phyloP scores from a whole-genome alignment of 1,140 invertebrate species.

The Drosophila varians region DNA sequence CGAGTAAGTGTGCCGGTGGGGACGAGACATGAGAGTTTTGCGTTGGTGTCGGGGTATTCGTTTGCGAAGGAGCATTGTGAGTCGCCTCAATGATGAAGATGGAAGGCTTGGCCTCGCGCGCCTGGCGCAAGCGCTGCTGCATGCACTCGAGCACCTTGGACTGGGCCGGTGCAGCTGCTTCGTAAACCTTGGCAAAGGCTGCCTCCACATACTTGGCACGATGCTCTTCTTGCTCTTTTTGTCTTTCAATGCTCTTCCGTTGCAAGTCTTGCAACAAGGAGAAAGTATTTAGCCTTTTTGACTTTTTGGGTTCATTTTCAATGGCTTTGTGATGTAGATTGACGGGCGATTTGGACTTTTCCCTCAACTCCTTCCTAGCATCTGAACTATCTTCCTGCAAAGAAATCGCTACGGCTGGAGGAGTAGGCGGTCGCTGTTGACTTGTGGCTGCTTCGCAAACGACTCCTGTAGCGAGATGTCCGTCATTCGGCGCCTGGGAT shows the following conservation, averaged over 20 bases:
- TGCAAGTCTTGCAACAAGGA: neutral
- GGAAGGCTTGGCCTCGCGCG: constrained; percentile 69
- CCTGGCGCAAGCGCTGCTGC: constrained; percentile 61
- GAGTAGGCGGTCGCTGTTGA: neutral
- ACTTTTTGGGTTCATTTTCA: neutral
- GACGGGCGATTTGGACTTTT: neutral
- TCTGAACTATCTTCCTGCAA: constrained; percentile 5
- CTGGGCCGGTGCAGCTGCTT: constrained; percentile 53
- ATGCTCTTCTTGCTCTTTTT: neutral
- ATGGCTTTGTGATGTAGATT: neutral
- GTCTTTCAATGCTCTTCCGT: neutral
- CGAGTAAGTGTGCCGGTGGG: neutral
- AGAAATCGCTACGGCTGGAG: neutral
- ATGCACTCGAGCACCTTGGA: constrained; percentile 49
- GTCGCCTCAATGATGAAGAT: constrained; percentile 72
- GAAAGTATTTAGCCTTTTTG: neutral
- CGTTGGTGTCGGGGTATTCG: neutral
- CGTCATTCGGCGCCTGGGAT: neutral
- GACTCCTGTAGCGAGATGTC: neutral
- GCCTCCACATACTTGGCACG: constrained; percentile 16
- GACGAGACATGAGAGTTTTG: neutral
- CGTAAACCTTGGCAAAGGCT: constrained; percentile 59
- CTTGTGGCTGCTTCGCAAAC: neutral
- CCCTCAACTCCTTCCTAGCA: constrained; percentile 1
- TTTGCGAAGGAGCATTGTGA: constrained; percentile 25